Base-by-base conservation (phyloP, 2,113 vertebrate species). In the Podarcis raffonei region DNA sequence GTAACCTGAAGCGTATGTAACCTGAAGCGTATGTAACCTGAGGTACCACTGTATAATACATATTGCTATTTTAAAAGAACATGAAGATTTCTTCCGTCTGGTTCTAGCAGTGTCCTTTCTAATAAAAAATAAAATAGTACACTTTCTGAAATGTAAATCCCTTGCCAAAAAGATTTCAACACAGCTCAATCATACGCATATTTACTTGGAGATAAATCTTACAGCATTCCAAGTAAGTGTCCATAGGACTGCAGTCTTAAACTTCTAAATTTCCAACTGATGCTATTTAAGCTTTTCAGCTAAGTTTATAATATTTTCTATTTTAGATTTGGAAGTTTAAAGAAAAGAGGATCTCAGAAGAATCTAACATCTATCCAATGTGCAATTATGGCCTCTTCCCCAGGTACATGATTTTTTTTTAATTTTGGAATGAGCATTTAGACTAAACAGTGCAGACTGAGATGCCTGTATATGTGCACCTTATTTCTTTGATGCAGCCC, bases 261-360 rank as follows among this genome's bases (percentile, higher is more conserved):
- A 42, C 6, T 48, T 75, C 30, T 77, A 76, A 76, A 81, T 89
- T 74, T 65, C 42, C 42, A 69, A 13, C 32, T 77, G 16, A 68
- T 37, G 18, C 16, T 39, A 75, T 74, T 80, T 57, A 48, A 68
- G 13, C 4, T 79, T 85, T 53, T 39, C 57, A 74, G 39, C 7
- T 76, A 16, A 20, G 12, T 77, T 69, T 84, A 84, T 78, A 35
- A 27, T 39, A 3, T 66, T 88, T 84, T 82, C 32, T 66, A 2
- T 72, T 86, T 81, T 81, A 92, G 91, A 83, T 90, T 71, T 92
- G 91, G 91, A 92, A 89, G 4, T 92, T 90, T 85, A 92, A 81
- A 80, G 77, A 87, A 27, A 90, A 66, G 53, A n/a, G 42, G 6
- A 13, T 5, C 22, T 30, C 48, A 79, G 72, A 42, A 77, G 18